Evolutionary conservation across 1,140 invertebrate species (phyloP), one percentile per base, ranked within the genome.

Genomic region (Drosophila kurseongensis): DNA sequence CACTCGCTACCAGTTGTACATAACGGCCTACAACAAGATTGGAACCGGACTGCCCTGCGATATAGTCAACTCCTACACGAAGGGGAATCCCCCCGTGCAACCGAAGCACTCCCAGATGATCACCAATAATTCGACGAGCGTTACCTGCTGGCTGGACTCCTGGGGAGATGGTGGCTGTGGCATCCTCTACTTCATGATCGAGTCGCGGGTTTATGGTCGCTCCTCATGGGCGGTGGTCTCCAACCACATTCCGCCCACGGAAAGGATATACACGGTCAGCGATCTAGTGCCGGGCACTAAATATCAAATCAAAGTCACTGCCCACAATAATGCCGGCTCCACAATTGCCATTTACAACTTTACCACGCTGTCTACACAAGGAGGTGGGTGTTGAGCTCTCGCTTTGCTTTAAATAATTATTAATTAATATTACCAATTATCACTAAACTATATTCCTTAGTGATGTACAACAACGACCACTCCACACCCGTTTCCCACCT

Each of bases 101-200:
- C 97, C 97, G 8, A 96, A 96, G 67, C 95, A 96, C 75, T 96
- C 96, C 0, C 96, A 97, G 91, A 95, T 97, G 93, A 95, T 98
- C 52, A 97, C 96, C 0, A 95, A 97, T 55, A 98, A 98, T 91
- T 95, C 97, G 0, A 97, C 97, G 0, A 97, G 96, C 57, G 96
- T 97, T n/a, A 97, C 96, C 0, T 94, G 98, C 35, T 97, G 97
- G 94, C 92, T 98, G 38, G 96, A 96, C 78, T 95, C 95, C 0
- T 98, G 97, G 97, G 95, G 96, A 32, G 97, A 97, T 80, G 97
- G 96, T 4, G 97, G 97, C 1, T 98, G 98, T 89, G 96, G 97
- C 0, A 97, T 98, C 68, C 94, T 96, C 2, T 97, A 97, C 91
- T 98, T 97, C 90, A 95, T 97, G 52, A 95, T 98, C 5, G 96